Conservation (phyloP, 2,797 vertebrate genomes). For the Ciconia nigra region DNA sequence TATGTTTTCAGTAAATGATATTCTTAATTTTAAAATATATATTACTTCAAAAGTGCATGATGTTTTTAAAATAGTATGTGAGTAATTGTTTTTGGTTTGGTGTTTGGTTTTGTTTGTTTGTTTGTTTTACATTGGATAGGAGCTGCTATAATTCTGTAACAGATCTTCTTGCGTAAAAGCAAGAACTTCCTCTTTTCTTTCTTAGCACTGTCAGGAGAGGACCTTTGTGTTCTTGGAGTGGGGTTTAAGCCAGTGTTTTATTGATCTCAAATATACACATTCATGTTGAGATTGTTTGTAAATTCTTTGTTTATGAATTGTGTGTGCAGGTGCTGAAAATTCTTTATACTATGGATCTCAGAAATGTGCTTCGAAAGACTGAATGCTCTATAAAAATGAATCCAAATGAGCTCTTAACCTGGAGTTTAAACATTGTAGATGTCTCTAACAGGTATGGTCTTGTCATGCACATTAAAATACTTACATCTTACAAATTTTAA, state of each 20-base stretch:
- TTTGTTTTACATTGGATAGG: background rate
- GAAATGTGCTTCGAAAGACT: constrained; percentile 75
- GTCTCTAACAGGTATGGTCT: constrained; percentile 81
- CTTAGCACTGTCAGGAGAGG: background rate
- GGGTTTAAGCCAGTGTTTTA: background rate
- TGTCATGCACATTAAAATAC: background rate
- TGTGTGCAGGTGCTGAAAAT: constrained; percentile 82
- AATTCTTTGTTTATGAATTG: background rate
- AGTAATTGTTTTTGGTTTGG: background rate
- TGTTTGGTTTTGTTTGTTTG: too few relatives aligned
- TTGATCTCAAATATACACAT: background rate
- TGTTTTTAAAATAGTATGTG: background rate
- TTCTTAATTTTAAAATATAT: background rate
- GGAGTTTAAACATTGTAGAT: constrained; percentile 78
- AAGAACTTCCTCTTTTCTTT: background rate
- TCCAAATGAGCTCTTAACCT: constrained; percentile 77
- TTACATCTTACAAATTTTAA: background rate
- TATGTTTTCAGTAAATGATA: background rate
- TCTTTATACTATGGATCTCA: constrained; percentile 75
- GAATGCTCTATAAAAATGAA: constrained; percentile 70
- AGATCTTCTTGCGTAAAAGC: background rate
- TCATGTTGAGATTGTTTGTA: background rate
- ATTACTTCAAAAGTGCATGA: background rate
- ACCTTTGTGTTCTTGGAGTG: background rate
- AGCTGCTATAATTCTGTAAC: background rate